Conservation (phyloP, 2,113 vertebrate species). For the Melierax canorus region DNA sequence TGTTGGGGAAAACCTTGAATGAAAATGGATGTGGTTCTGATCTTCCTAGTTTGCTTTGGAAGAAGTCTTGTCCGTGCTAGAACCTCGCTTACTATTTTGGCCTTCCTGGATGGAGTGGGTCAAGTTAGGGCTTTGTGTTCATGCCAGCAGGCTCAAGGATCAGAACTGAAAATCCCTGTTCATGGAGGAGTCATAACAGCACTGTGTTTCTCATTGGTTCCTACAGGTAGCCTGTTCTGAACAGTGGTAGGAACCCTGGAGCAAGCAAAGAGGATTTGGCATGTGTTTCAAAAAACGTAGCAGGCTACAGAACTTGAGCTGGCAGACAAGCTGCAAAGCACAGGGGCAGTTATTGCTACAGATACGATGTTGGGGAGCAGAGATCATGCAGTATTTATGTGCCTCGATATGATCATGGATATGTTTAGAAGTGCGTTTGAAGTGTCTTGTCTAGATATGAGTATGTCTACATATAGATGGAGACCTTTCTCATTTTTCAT, state of each 20-base stretch:
- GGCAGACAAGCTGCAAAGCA: neutral
- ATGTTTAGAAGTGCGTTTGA: neutral
- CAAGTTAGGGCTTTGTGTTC: neutral
- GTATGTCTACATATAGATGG: neutral
- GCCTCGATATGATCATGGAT: neutral
- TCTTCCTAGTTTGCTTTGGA: neutral
- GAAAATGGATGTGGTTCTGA: neutral
- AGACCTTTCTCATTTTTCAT: neutral
- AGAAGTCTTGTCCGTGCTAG: neutral
- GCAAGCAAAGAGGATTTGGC: neutral
- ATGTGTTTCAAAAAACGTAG: neutral
- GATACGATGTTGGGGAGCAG: neutral
- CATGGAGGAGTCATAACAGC: accelerated
- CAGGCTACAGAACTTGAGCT: neutral
- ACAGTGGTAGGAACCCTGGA: neutral
- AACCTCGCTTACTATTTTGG: neutral
- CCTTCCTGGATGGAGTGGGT: neutral
- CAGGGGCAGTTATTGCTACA: neutral
- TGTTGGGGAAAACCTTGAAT: neutral
- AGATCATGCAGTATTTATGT: neutral
- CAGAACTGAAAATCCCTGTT: accelerated
- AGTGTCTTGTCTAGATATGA: neutral
- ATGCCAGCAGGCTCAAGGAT: neutral
- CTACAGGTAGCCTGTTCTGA: neutral
- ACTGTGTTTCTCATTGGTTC: neutral